Evolutionary conservation across 1,140 invertebrate species (phyloP), one percentile per base, ranked within the genome.

Genomic region (Listronotus oregonensis): DNA sequence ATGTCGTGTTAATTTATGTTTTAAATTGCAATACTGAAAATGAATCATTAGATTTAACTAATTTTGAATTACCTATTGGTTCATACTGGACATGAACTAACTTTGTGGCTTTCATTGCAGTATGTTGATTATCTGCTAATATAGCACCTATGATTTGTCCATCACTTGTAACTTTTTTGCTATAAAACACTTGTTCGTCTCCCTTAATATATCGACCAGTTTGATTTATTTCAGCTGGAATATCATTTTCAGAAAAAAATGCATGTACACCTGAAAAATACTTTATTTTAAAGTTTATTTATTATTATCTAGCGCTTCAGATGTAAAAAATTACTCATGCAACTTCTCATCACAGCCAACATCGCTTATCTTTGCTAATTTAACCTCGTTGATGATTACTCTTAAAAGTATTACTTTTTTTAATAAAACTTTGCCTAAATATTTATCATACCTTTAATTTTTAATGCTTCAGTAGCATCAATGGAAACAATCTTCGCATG

Each of bases 141-240:
- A 96, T 80, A 11, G 87, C 90, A 10, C 90, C 93, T 17, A 96
- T 84, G 15, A 89, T 77, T 80, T 94, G 93, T 10, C 92, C 90
- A 70, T 89, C 85, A 75, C 87, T 88, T 0, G 85, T 85, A 0
- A 95, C 90, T 46, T 82, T 82, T 49, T 88, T 79, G 3, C 79
- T 82, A 39, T 85, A 83, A 78, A 94, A 94, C 40, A 94, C 80
- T 80, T 89, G 82, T 78, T 94, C 92, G 73, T 94, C 92, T 46
- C 91, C 87, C 60, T 89, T 75, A 17, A 94, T 82, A 0, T 86
- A 78, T 0, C 11, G 34, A 37, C 92, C 92, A 40, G 86, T 78
- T 71, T 78, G 82, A 73, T 87, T 91, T 65, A 80, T 79, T 34
- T 87, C 80, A 37, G 83, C 79, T 8, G 83, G 81, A 68, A 92